Base-by-base conservation (phyloP, 2,888 invertebrate species). In the Lymantria monacha region DNA sequence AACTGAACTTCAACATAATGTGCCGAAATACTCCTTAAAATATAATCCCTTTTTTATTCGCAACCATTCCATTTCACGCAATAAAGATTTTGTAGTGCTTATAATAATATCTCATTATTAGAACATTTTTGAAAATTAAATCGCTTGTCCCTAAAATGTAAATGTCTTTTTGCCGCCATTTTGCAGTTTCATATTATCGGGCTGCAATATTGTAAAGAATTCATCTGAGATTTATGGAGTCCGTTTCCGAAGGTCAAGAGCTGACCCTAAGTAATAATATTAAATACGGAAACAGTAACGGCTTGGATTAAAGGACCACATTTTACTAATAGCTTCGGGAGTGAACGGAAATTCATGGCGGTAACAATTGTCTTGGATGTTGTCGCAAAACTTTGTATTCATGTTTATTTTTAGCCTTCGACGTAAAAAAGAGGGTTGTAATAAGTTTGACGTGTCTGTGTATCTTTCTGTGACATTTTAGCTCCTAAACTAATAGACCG, bases 131-230 rank as follows among this genome's bases (percentile, higher is more conserved):
- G 10, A 8, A 3, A 33, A 33, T 10, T 33, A 33, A 33, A 10
- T 10, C 33, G 33, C 33, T 10, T 1, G 9, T 10, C 10, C 10
- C 9, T 1, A 10, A 10, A 10, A 33, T 42, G 38, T 41, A 30
- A 49, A 49, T 55, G 67, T 61, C 49, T 56, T 49, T 49, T 67
- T 58, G 61, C 49, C 52, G 61, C 63, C 63, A 49, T 55, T 64
- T 51, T 56, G 10, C 30, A n/a, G n/a, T n/a, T n/a, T 30, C 64
- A 42, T 38, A 63, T 53, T 59, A 59, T 47, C 43, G 51, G 51
- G 41, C 50, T 51, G 15, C 30, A 47, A 55, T 48, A 58, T 60
- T 51, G 49, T 46, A 48, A 43, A 52, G 30, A 14, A 8, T 33
- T 50, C n/a, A 50, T 49, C 55, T 55, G 51, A 65, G 57, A 64